Evolutionary conservation across 2,888 invertebrate genomes (phyloP).

Genomic region (Epinotia bilunana): DNA sequence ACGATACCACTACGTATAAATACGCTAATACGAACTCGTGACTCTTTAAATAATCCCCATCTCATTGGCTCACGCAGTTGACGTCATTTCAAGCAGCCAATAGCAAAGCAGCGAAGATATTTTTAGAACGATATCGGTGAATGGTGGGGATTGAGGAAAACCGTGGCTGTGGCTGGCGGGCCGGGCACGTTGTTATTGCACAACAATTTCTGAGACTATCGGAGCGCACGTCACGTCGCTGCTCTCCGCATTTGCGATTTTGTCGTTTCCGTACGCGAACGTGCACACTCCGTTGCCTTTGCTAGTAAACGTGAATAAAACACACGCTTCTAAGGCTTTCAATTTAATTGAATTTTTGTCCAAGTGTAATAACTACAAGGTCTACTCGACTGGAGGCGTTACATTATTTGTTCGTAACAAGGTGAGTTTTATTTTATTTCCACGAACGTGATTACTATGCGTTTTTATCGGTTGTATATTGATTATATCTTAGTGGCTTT

Average conservation of each 20-base stretch:
- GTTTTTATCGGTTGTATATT: neutral
- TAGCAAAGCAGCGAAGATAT: slow-evolving; percentile 62
- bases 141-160: slow-evolving; percentile 77
- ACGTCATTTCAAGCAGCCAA: slow-evolving; percentile 74
- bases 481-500: neutral
- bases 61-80: slow-evolving; percentile 67
- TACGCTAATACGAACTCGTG: slow-evolving; percentile 69
- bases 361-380: slow-evolving; percentile 48
- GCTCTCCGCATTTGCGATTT: slow-evolving; percentile 38
- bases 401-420: slow-evolving; percentile 65
- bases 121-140: slow-evolving; percentile 73
- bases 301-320: slow-evolving; percentile 18
- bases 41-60: slow-evolving; percentile 55
- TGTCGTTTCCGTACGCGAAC: slow-evolving; percentile 13
- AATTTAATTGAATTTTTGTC: slow-evolving; percentile 7
- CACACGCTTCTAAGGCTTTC: slow-evolving; percentile 26
- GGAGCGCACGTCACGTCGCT: slow-evolving; percentile 66
- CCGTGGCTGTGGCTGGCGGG: slow-evolving; percentile 54
- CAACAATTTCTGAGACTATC: slow-evolving; percentile 71
- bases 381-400: slow-evolving; percentile 57
- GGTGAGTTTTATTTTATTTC: slow-evolving; percentile 53
- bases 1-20: slow-evolving; percentile 52
- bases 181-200: slow-evolving; percentile 67
- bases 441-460: neutral
- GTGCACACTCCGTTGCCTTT: slow-evolving; percentile 18